Evolutionary conservation across 2,797 vertebrate species (phyloP), one percentile per base, ranked within the genome.

Genomic region (Octomys mimax): DNA sequence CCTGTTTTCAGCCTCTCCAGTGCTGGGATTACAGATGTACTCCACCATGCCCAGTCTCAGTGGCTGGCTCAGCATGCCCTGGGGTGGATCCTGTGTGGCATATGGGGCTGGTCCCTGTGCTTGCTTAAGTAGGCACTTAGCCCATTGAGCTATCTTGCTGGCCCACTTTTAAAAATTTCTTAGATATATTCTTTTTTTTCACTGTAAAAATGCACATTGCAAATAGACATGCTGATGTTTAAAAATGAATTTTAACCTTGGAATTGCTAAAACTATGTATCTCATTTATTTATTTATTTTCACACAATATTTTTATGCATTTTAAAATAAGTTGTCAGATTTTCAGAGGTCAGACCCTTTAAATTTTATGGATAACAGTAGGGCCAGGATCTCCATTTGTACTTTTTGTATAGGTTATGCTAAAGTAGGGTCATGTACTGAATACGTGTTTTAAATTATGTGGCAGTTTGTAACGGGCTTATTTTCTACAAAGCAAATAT

Each of bases 211-310:
- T 91, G 16, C 16, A 62, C 73, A 78, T 61, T 86, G 54, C 90
- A 92, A 95, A 66, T 87, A 94, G 49, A 73, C 80, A 77, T 46
- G 75, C 46, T 94, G 64, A 85, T 36, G 49, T 94, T 95, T 96
- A 57, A 91, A 96, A 71, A 92, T 59, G 6, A 92, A 95, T 94
- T 95, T 95, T 26, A 96, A 79, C 85, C 42, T 95, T 95, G 31
- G 24, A 89, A 73, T 28, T 19, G 36, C 18, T 75, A 95, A 96
- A 96, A 59, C 70, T 94, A 1, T 81, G 49, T 79, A 46, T 78
- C 64, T 39, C 87, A 89, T 77, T 92, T 97, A 86, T 92, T 90
- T 84, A 66, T 86, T 88, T 88, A 61, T 73, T 95, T 24, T 85
- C 52, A 75, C 78, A 66, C 2, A 88, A 42, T 92, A 82, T 64